phyloP scores from a whole-genome alignment of 2,888 invertebrate genomes.

The Cancer borealis region DNA sequence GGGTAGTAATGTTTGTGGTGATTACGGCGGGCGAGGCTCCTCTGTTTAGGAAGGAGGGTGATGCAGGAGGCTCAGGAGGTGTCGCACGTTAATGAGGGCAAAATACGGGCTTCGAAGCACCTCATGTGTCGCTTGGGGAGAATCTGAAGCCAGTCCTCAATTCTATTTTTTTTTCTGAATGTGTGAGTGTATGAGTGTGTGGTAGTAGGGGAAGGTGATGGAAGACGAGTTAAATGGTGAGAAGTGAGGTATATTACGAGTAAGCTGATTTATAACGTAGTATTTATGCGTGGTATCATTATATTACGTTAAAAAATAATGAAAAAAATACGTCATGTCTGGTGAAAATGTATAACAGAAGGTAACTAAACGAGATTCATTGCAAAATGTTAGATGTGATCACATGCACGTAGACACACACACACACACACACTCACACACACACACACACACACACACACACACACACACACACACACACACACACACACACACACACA shows the following conservation, averaged over 20 bases:
- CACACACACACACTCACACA: conserved; percentile 43
- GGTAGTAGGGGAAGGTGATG: not conserved
- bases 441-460: conserved; percentile 51
- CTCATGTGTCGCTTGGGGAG: not conserved
- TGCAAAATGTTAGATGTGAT: not conserved
- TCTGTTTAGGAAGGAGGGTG: conserved; percentile 33
- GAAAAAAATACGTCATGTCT: not conserved
- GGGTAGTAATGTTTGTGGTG: conserved; percentile 48
- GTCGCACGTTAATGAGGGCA: conserved; percentile 31
- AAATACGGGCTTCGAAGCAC: not conserved
- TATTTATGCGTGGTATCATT: not conserved
- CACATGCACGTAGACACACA: not conserved
- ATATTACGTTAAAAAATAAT: not conserved
- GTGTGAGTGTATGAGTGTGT: not conserved
- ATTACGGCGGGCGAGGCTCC: conserved; percentile 44
- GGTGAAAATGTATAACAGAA: not conserved
- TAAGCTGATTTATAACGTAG: not conserved
- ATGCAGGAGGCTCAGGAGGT: not conserved
- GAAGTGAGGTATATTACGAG: not conserved
- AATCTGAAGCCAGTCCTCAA: not conserved
- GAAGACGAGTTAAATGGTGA: too few species aligned
- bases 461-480: conserved; percentile 50
- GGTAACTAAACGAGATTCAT: not conserved
- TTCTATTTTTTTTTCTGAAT: not conserved
- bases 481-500: conserved; percentile 54